Conservation (phyloP, 2,113 vertebrate genomes). For the Plestiodon gilberti region DNA sequence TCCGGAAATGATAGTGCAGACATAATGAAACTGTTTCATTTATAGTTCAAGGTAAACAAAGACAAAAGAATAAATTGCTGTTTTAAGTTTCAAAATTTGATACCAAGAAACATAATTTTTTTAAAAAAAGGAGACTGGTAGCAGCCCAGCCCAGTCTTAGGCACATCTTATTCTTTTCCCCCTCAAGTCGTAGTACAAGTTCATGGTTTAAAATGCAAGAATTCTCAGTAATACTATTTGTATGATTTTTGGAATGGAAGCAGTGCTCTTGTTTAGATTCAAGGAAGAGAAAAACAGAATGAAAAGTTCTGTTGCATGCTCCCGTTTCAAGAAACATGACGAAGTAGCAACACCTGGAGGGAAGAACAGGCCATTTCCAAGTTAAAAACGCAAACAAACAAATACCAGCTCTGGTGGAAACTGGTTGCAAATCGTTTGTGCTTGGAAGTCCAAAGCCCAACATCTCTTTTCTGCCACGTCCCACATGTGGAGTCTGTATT, state of each 20-base stretch:
- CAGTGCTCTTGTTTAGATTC: slow-evolving; percentile 49
- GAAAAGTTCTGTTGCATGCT: no score
- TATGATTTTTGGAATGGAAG: slow-evolving; percentile 61
- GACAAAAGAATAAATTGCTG: slow-evolving; percentile 58
- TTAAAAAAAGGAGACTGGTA: slow-evolving; percentile 64
- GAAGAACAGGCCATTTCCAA: slow-evolving; percentile 51
- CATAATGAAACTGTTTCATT: slow-evolving; percentile 27
- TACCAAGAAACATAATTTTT: slow-evolving; percentile 32
- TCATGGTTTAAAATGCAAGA: slow-evolving; percentile 27
- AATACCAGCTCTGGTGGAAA: slow-evolving; percentile 60
- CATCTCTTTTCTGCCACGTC: slow-evolving; percentile 54
- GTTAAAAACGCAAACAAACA: slow-evolving; percentile 52
- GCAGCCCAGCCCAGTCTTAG: slow-evolving; percentile 68
- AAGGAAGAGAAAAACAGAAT: slow-evolving; percentile 46
- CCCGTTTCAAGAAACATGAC: slow-evolving; percentile 15
- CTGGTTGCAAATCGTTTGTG: slow-evolving; percentile 64
- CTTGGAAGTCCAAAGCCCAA: slow-evolving; percentile 63
- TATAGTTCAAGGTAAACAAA: slow-evolving; percentile 55
- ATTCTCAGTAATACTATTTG: slow-evolving; percentile 36
- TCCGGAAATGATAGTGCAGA: slow-evolving; percentile 28
- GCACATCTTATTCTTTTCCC: slow-evolving; percentile 61
- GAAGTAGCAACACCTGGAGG: slow-evolving; percentile 47
- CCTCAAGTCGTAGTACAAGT: slow-evolving; percentile 50
- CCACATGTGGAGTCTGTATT: slow-evolving; percentile 27
- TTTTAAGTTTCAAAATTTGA: slow-evolving; percentile 49